Evolutionary conservation across 2,113 vertebrate genomes (phyloP).

Genomic region (Pseudonaja textilis): DNA sequence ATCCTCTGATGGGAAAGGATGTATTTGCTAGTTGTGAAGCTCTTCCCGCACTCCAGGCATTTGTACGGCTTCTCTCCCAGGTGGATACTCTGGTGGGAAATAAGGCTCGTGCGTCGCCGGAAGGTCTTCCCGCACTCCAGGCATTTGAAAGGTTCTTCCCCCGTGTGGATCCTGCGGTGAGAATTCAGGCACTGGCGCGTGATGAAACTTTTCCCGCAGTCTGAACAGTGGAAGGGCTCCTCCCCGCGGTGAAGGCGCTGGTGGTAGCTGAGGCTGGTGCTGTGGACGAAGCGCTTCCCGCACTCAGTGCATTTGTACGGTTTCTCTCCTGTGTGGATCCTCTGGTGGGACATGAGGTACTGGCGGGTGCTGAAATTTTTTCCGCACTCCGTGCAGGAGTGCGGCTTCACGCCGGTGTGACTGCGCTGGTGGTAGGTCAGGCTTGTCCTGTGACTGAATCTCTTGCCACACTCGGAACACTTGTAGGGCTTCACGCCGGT

Average conservation of each 20-base stretch:
- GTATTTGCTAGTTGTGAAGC: background rate
- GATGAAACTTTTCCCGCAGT: background rate
- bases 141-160: background rate
- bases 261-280: background rate
- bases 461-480: background rate
- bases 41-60: background rate
- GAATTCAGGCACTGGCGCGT: background rate
- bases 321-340: background rate
- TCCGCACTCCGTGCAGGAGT: background rate
- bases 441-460: background rate
- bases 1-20: background rate
- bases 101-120: background rate
- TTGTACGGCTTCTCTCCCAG: background rate
- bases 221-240: background rate
- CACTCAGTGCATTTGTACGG: background rate
- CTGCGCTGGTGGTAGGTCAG: background rate
- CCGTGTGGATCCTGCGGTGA: background rate
- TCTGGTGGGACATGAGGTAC: background rate
- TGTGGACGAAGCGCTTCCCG: background rate
- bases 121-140: background rate
- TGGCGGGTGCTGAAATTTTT: background rate
- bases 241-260: background rate
- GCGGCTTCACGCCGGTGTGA: background rate
- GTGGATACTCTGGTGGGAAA: background rate
- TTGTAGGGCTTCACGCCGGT: background rate